Base-by-base conservation (phyloP, 2,888 invertebrate genomes). In the Drosophila helvetica region DNA sequence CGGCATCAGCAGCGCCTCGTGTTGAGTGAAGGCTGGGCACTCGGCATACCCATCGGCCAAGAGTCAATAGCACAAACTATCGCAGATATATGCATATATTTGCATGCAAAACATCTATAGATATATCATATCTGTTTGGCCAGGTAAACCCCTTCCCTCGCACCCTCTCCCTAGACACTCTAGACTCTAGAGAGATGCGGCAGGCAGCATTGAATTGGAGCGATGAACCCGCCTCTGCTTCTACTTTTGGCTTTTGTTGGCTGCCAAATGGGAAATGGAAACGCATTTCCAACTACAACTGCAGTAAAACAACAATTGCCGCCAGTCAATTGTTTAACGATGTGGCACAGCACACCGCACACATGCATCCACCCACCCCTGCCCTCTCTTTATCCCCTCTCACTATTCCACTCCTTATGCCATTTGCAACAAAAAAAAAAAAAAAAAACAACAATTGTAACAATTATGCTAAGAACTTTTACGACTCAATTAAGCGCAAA, bases 181-280 rank as follows among this genome's bases (percentile, higher is more conserved):
- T 67, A 15, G 15, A 15, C 0, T 38, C 15, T 38, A 15, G 6
- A 38, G 38, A 38, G 15, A 38, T 15, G 38, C 15, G n/a, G 33
- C 30, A 48, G n/a, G 47, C 30, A 57, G 33, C 90, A 90, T 90
- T 90, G 90, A 90, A 90, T 90, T 90, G 84, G 90, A 89, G 90
- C 90, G 88, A 90, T 90, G 90, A 90, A 90, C 90, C 90, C 86
- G 57, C 73, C 61, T 38, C 38, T n/a, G 38, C 6, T 7, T 15
- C 38, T 59, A 73, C 66, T 75, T 75, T 83, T 68, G 57, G 57
- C 77, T 78, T 76, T 75, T 80, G 77, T 79, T 72, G 78, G 66
- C 70, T 38, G 75, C 68, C 68, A 56, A 76, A 79, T 66, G 72
- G 47, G 65, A 75, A 74, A 74, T 74, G 71, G 66, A 79, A 66